phyloP scores from a whole-genome alignment of 2,888 invertebrate genomes.

The Clistopyga incitator region DNA sequence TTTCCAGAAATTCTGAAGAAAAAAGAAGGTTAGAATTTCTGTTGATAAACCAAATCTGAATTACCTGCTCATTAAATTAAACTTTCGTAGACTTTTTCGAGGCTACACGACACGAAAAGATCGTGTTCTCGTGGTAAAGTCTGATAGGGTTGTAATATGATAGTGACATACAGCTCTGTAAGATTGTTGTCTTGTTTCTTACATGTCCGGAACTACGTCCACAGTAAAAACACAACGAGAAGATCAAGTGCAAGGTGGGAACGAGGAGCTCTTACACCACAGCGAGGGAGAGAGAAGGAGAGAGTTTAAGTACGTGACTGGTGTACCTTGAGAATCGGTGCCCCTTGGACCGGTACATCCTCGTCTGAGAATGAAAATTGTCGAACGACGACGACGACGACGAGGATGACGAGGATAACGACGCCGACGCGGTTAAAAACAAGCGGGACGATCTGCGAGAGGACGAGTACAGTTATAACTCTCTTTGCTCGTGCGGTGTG shows the following conservation, averaged over 20 bases:
- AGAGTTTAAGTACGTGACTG: conserved; percentile 52
- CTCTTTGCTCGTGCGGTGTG: conserved; percentile 53
- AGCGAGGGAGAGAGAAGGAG: not conserved
- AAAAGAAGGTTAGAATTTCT: too few relatives aligned
- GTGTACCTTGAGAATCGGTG: conserved; percentile 34
- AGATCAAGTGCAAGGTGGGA: conserved; percentile 5
- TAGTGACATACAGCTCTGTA: not conserved
- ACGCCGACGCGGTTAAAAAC: conserved; percentile 37
- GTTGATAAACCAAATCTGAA: too few relatives aligned
- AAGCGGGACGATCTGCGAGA: conserved; percentile 44
- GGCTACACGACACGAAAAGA: too few relatives aligned
- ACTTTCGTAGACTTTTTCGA: too few relatives aligned
- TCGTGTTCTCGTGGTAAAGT: too few relatives aligned
- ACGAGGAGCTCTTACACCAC: not conserved
- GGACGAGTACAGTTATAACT: conserved; percentile 64
- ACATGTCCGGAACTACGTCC: not conserved
- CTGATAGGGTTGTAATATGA: conserved; percentile 63
- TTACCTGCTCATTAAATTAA: too few relatives aligned
- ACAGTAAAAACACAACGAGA: not conserved
- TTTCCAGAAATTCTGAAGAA: too few relatives aligned
- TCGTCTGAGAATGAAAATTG: conserved; percentile 77
- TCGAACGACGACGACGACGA: conserved; percentile 70
- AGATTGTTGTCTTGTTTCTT: not conserved
- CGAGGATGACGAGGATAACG: conserved; percentile 34
- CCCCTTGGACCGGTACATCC: conserved; percentile 66